phyloP scores from a whole-genome alignment of 2,888 invertebrate species.

The Drosophila neutralis region DNA sequence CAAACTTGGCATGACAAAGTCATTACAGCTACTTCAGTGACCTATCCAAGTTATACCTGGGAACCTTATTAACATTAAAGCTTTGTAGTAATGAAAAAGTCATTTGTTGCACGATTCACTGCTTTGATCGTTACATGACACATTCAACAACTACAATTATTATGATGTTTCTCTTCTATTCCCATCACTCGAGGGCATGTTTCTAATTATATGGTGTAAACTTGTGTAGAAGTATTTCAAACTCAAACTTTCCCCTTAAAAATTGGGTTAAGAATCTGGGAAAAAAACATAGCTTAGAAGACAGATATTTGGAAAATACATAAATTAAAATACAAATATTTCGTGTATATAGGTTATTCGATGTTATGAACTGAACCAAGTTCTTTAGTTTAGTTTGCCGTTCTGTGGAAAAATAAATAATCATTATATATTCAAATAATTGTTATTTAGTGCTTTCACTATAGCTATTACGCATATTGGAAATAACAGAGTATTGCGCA shows the following conservation, averaged over 20 bases:
- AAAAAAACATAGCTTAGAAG: background rate
- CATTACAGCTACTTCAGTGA: background rate
- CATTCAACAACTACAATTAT: background rate
- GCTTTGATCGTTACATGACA: background rate
- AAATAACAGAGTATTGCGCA: background rate
- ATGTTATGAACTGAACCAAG: background rate
- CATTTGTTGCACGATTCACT: background rate
- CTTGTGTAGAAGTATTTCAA: background rate
- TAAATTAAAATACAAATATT: background rate
- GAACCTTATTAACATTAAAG: background rate
- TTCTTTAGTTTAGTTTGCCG: background rate
- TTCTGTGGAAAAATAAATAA: background rate
- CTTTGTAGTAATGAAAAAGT: background rate
- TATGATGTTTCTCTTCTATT: background rate
- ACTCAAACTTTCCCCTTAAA: background rate
- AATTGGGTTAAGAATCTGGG: background rate
- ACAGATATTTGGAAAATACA: background rate
- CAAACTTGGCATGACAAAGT: background rate
- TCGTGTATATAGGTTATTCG: background rate
- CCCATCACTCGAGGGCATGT: background rate
- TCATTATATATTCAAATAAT: background rate
- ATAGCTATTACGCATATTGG: background rate
- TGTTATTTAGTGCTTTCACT: background rate
- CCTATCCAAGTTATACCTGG: background rate
- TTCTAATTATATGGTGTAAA: no score